Evolutionary conservation across 2,113 vertebrate genomes (phyloP).

Genomic region (Okapia johnstoni): DNA sequence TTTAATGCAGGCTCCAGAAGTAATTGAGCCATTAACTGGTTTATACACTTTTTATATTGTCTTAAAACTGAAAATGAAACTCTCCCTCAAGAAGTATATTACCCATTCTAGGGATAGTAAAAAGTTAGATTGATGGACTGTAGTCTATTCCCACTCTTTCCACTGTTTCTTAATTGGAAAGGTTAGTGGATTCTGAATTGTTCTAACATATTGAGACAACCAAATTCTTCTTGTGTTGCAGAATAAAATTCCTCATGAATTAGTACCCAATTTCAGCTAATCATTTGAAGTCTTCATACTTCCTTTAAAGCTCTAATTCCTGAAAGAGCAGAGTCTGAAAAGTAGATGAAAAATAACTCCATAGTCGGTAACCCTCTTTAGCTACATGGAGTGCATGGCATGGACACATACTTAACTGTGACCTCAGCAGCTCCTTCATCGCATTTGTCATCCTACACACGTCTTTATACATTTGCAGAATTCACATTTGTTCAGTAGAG

Average conservation of each 20-base stretch:
- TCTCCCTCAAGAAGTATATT: background rate
- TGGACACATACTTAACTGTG: background rate
- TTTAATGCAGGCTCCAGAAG: background rate
- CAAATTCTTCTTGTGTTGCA: background rate
- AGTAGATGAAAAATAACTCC: background rate
- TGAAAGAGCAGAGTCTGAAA: conserved; percentile 44
- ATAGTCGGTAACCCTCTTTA: background rate
- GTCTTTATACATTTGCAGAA: background rate
- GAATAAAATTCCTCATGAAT: conserved; percentile 23
- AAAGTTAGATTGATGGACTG: background rate
- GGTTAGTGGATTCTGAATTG: background rate
- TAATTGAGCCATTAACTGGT: conserved; percentile 25
- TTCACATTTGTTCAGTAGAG: background rate
- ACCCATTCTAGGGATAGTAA: background rate
- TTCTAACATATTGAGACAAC: background rate
- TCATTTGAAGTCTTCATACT: background rate
- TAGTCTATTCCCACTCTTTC: background rate
- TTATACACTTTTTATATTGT: conserved; percentile 21
- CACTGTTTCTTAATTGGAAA: conserved; percentile 9
- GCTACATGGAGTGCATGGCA: conserved; percentile 29
- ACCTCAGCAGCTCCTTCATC: background rate
- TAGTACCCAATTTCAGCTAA: background rate
- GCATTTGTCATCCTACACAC: conserved; percentile 17
- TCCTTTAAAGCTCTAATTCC: conserved; percentile 46
- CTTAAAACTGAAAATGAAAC: conserved; percentile 27